Evolutionary conservation across 2,888 invertebrate species (phyloP), one percentile per base, ranked within the genome.

Genomic region (Pammene fasciana): DNA sequence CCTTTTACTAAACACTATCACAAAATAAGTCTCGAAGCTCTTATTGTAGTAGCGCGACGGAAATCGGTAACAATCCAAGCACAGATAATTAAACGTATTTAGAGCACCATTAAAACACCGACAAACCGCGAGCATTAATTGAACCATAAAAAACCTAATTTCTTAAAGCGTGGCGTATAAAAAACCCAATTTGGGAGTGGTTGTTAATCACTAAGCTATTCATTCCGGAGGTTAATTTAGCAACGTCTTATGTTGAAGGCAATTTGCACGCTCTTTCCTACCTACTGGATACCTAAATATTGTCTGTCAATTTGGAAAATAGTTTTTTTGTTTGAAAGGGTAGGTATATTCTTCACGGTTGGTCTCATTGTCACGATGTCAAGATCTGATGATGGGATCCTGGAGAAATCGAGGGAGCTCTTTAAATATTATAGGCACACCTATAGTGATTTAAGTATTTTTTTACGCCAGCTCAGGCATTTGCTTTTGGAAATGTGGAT

Each of bases 31-130:
- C 7, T 50, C 11, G 6, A 52, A 50, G 16, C n/a, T 34, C 16
- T 38, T 26, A 26, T 26, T 16, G 18, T 66, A 60, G 36, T 55
- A 67, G n/a, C 60, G 11, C 54, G 45, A 38, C 67, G 67, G 54
- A 55, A 67, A 61, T 38, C 43, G 67, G 54, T 65, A 68, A 65
- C 70, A 71, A 66, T 59, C 48, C 48, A 61, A 66, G n/a, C 62
- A 66, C 70, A 65, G 70, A 71, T 71, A 75, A 76, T 73, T 73
- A 74, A 72, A 71, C 66, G 70, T 67, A 73, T 74, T 72, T 68
- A 70, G 72, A 72, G 68, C 71, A 64, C 70, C 68, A 52, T 26
- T 65, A 57, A 57, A 57, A 46, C 41, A 54, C 60, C 60, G 54
- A 41, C 54, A 54, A 61, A 61, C 54, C 18, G 18, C 59, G 52